Evolutionary conservation across 2,797 vertebrate species (phyloP), one percentile per base, ranked within the genome.

Genomic region (Poecilia wingei): DNA sequence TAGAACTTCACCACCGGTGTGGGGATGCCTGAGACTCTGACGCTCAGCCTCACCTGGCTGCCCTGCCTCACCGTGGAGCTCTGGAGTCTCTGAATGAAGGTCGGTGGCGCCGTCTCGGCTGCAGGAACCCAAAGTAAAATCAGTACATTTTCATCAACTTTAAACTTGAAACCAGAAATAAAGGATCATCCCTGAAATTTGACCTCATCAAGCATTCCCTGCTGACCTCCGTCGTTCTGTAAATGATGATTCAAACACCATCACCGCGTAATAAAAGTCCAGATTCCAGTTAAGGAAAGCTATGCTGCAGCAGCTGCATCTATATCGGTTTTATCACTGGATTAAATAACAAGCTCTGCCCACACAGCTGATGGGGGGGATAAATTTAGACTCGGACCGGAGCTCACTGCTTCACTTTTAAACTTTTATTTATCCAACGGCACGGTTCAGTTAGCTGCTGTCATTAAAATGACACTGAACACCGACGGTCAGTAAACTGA

Each of bases 1-100:
- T 97, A 98, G 95, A 99, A 99, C 96, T 98, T 99, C 88, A 99
- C 97, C 94, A 96, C 96, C 95, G 98, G 98, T 95, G 97, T 96
- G 93, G 98, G 98, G 97, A 99, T 99, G 93, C 98, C 98, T 82
- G 97, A 96, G 82, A 99, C 97, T 88, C 93, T 95, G 81, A 98
- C 97, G 64, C 98, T 97, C 95, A 99, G 96, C 91, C 96, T 95
- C 84, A 99, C 97, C 97, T 97, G 96, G 96, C 97, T 98, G 96
- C 98, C 97, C 92, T 99, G 98, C 92, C 96, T 97, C 93, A 97
- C 97, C 22, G 97, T 96, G 91, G 96, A 96, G 91, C 97, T 99
- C 93, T 99, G 98, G 91, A 99, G 97, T 94, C 98, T 96, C 95
- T 98, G 98, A 82, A 96, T 91, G 81, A 99, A 99, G 92, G 96